These are phyloP conservation scores for Priocnemis perturbator DNA, from an alignment of 2,888 invertebrate genomes.

Conservation along the genomic window DNA sequence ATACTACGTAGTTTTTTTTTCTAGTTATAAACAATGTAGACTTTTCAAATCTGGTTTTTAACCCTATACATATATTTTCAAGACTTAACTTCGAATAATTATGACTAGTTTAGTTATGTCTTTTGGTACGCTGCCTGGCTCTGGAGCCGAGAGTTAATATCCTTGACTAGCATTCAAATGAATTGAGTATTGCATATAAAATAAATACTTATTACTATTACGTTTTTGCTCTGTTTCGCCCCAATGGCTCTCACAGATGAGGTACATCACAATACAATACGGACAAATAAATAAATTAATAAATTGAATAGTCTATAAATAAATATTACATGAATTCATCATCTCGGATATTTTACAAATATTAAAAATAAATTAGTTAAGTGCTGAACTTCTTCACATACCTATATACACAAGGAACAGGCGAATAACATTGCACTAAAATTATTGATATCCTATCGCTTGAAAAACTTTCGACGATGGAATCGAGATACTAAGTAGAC, in stretches of 20 bases:
- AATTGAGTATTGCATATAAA: conserved; percentile 54
- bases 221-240: conserved; percentile 4
- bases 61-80: conserved; percentile 58
- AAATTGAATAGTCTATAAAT: conserved; percentile 46
- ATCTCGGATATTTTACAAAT: conserved; percentile 15
- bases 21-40: conserved; percentile 60
- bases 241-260: conserved; percentile 9
- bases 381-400: conserved; percentile 29
- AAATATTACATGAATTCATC: conserved; percentile 30
- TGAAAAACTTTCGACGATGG: conserved; percentile 23
- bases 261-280: conserved; percentile 7
- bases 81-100: conserved; percentile 58
- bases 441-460: conserved; percentile 51
- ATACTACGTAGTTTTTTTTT: conserved; percentile 42
- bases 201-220: conserved; percentile 18
- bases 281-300: conserved; percentile 41
- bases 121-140: conserved; percentile 59
- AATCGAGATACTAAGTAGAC: conserved; percentile 24
- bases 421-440: conserved; percentile 68
- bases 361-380: conserved; percentile 30
- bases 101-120: conserved; percentile 56
- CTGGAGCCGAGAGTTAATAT: conserved; percentile 49
- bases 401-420: conserved; percentile 58
- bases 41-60: conserved; percentile 57
- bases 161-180: conserved; percentile 53